phyloP scores from a whole-genome alignment of 2,888 invertebrate genomes.

The Chrysolina oricalcia region DNA sequence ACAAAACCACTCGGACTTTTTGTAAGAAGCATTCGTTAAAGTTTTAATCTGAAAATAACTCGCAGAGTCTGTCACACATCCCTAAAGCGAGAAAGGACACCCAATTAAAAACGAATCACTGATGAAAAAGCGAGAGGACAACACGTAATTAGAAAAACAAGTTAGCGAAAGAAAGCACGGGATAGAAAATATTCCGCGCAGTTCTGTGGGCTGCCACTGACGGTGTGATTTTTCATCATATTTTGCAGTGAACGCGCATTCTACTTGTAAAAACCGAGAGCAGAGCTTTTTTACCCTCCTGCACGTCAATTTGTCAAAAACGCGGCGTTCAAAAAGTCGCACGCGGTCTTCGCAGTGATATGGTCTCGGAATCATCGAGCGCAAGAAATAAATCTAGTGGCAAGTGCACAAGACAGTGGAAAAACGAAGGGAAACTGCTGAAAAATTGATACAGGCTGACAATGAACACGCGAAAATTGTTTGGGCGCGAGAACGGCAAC shows the following conservation, averaged over 20 bases:
- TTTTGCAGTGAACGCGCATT: conserved; percentile 59
- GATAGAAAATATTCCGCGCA: conserved; percentile 67
- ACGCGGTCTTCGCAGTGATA: conserved; percentile 41
- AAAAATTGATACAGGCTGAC: conserved; percentile 27
- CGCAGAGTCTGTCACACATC: conserved; percentile 43
- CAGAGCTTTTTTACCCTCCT: conserved; percentile 50
- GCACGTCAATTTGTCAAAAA: conserved; percentile 55
- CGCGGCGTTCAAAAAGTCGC: conserved; percentile 48
- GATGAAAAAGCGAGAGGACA: conserved; percentile 58
- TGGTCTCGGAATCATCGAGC: conserved; percentile 42
- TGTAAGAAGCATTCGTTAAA: conserved; percentile 48
- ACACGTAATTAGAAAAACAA: conserved; percentile 66
- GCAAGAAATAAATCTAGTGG: conserved; percentile 42
- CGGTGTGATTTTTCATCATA: conserved; percentile 70
- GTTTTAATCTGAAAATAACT: conserved; percentile 46
- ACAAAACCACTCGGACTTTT: conserved; percentile 37
- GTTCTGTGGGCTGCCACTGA: conserved; percentile 66
- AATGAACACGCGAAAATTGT: conserved; percentile 20
- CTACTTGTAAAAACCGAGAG: conserved; percentile 56
- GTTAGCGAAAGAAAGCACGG: conserved; percentile 61
- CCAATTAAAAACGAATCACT: conserved; percentile 57
- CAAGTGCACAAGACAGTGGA: conserved; percentile 29
- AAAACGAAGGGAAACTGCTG: conserved; percentile 21
- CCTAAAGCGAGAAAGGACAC: conserved; percentile 45
- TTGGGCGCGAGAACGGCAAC: background rate